Percentiles rank a stretch among this genome's conserved stretches.
Evolutionary conservation across 2,797 vertebrate species (phyloP).

Genomic region (Alouatta caraya): DNA sequence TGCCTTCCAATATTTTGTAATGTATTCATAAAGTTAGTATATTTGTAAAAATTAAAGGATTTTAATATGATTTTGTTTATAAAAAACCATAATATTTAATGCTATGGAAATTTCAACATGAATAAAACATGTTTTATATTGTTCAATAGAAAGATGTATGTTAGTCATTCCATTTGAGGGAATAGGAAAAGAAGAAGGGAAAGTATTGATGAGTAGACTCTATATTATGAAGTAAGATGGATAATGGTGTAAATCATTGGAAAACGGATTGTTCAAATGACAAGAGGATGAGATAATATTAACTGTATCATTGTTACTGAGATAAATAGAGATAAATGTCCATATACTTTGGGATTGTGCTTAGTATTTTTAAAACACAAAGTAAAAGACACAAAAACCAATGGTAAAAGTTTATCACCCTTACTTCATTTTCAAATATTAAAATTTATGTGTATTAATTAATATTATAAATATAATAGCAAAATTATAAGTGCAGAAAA

Average conservation of each 20-base stretch:
- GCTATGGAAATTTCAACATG: background rate
- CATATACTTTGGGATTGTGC: background rate
- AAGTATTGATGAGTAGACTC: background rate
- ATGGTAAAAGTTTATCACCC: background rate
- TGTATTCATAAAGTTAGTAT: background rate
- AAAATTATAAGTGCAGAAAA: background rate
- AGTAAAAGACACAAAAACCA: background rate
- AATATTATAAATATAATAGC: background rate
- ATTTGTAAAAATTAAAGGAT: background rate
- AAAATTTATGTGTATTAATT: background rate
- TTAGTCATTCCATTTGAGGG: background rate
- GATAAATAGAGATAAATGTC: background rate
- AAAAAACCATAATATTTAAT: background rate
- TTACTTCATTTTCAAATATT: background rate
- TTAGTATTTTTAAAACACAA: background rate
- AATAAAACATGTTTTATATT: background rate
- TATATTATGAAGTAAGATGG: background rate
- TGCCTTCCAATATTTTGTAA: background rate
- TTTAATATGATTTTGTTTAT: background rate
- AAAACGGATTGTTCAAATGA: background rate
- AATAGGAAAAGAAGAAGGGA: background rate
- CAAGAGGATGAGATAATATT: background rate
- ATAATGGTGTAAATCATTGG: background rate
- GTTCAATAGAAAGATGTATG: background rate
- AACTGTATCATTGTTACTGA: background rate